Conservation (phyloP, 2,888 invertebrate genomes). For the Athalia circularis region DNA sequence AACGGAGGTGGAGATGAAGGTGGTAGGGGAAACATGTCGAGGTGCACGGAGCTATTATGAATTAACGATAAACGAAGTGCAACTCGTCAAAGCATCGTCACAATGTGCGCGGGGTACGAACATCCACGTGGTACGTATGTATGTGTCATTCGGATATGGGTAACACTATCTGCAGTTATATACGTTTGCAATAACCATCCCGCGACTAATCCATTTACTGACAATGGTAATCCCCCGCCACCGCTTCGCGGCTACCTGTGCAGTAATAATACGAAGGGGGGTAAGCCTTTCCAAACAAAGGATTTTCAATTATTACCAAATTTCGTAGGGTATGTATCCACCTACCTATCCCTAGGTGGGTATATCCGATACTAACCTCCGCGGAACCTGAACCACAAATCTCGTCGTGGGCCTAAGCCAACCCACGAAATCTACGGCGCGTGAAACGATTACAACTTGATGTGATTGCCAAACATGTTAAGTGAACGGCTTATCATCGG, state of each 20-base stretch:
- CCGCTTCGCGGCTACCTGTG: neutral
- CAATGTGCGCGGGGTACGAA: neutral
- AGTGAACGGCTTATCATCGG: conserved; percentile 7
- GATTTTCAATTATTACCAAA: conserved; percentile 48
- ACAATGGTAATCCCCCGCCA: conserved; percentile 59
- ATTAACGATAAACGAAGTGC: conserved; percentile 66
- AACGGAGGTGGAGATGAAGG: neutral
- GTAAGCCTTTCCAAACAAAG: conserved; percentile 46
- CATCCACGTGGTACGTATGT: too few species aligned
- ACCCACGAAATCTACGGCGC: conserved; percentile 29
- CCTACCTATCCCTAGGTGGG: neutral
- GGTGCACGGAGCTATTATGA: conserved; percentile 56
- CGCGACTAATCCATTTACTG: conserved; percentile 62
- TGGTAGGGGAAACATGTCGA: conserved; percentile 26
- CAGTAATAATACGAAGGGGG: neutral
- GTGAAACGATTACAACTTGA: conserved; percentile 42
- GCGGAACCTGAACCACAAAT: neutral
- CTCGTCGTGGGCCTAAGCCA: conserved; percentile 18
- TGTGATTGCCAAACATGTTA: conserved; percentile 21
- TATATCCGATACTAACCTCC: conserved; percentile 4
- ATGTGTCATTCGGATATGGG: too few species aligned
- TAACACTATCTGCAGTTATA: neutral
- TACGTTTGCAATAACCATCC: conserved; percentile 59
- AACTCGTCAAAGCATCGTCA: conserved; percentile 60
- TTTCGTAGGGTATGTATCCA: conserved; percentile 10